Conservation (phyloP, 2,888 invertebrate genomes). For the Noctua janthe region DNA sequence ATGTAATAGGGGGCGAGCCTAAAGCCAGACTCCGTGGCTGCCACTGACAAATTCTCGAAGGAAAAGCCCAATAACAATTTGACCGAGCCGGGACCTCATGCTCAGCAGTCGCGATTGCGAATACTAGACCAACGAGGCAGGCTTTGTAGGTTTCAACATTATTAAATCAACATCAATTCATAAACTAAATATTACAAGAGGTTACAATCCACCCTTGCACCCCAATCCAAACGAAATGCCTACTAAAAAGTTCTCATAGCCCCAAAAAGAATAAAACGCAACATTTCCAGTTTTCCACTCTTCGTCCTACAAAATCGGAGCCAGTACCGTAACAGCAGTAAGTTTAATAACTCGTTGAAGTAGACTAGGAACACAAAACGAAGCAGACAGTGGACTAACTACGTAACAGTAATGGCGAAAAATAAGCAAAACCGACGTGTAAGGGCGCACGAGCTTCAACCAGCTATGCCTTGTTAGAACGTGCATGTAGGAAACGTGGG, state of each 20-base stretch:
- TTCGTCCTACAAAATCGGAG: conserved; percentile 32
- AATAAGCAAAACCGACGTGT: conserved; percentile 65
- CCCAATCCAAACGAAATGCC: neutral
- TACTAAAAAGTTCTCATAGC: neutral
- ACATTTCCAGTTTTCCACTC: conserved; percentile 35
- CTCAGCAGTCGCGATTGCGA: too few species aligned
- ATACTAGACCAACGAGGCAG: neutral
- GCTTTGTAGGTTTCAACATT: neutral
- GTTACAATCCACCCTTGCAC: neutral
- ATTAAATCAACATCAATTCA: neutral
- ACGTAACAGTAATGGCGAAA: conserved; percentile 70
- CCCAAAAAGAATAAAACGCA: conserved; percentile 11
- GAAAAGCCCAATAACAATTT: too few species aligned
- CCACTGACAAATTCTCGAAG: too few species aligned
- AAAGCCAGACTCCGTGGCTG: too few species aligned
- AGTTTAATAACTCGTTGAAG: conserved; percentile 64
- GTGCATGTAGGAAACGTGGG: conserved; percentile 45
- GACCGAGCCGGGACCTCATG: too few species aligned
- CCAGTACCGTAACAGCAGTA: conserved; percentile 27
- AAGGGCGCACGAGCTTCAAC: conserved; percentile 40
- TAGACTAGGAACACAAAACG: conserved; percentile 69
- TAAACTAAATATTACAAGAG: conserved; percentile 3
- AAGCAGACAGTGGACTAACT: conserved; percentile 72
- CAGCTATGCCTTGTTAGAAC: conserved; percentile 49
- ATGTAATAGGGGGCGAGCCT: too few species aligned